Conservation (phyloP, 2,888 invertebrate genomes). For the Lithodes maja region DNA sequence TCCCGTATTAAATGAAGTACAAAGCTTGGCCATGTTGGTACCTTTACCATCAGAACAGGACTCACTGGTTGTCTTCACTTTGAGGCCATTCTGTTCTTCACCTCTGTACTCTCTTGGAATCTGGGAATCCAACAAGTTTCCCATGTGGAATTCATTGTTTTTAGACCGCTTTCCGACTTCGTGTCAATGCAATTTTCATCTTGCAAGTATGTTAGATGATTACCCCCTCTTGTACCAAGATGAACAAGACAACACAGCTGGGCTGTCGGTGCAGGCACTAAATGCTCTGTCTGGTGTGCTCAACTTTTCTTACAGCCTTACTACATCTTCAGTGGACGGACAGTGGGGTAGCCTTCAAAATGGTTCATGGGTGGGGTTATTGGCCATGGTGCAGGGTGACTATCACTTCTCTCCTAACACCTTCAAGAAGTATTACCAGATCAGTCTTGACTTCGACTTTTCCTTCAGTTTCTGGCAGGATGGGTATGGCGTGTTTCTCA, state of each 20-base stretch:
- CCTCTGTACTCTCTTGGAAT: not conserved
- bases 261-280: not conserved
- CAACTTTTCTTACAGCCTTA: slow-evolving; percentile 16
- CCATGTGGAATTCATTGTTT: slow-evolving; percentile 8
- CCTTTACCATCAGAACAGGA: not conserved
- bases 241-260: not conserved
- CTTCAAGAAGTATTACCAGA: not conserved
- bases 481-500: not conserved
- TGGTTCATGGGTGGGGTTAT: not conserved
- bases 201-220: not conserved
- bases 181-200: not conserved
- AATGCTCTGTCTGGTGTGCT: not conserved
- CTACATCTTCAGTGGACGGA: not conserved
- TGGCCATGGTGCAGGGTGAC: slow-evolving; percentile 4
- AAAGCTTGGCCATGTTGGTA: slow-evolving; percentile 13
- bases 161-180: not conserved
- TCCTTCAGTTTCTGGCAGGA: not conserved
- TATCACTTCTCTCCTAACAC: not conserved
- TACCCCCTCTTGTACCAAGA: not conserved
- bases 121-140: not conserved
- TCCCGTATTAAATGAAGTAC: not conserved
- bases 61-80: not conserved
- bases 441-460: slow-evolving; percentile 3
- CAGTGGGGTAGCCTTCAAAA: not conserved
- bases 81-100: slow-evolving; percentile 1